Percentiles rank a stretch among this genome's conserved stretches.
These are phyloP conservation scores for Phymanthus crucifer DNA, from an alignment of 92 coral and sea anemone species.

Conservation along the genomic window DNA sequence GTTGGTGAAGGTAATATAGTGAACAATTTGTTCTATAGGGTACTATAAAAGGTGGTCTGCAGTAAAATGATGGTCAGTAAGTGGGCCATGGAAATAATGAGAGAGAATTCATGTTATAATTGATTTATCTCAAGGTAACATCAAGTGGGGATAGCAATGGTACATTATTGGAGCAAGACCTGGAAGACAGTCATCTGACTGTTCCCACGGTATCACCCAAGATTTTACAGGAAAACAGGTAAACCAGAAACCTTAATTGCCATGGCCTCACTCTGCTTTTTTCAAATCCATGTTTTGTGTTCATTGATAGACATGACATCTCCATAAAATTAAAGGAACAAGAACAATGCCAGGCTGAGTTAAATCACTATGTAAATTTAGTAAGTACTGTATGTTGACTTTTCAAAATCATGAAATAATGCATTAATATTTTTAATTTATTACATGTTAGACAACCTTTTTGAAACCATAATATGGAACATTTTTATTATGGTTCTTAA, in stretches of 20 bases:
- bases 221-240: constrained; percentile 13
- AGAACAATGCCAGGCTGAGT: constrained; percentile 76
- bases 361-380: constrained; percentile 83
- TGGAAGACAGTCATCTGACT: constrained; percentile 44
- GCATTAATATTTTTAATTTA: too few species aligned
- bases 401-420: too few species aligned
- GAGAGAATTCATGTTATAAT: not conserved
- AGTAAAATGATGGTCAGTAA: too few species aligned
- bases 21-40: too few species aligned
- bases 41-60: too few species aligned
- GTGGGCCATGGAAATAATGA: too few species aligned
- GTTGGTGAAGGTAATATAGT: too few species aligned
- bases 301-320: constrained; percentile 35
- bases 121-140: constrained; percentile 16
- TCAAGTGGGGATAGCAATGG: constrained; percentile 46
- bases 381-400: too few species aligned
- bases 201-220: constrained; percentile 17
- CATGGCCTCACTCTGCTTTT: not conserved
- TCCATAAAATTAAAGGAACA: constrained; percentile 74
- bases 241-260: not conserved
- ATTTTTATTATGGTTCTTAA: not conserved
- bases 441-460: too few species aligned
- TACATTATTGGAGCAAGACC: constrained; percentile 60
- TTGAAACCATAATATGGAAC: too few species aligned
- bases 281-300: not conserved